Base-by-base conservation (phyloP, 2,113 vertebrate species). In the Bungarus multicinctus region DNA sequence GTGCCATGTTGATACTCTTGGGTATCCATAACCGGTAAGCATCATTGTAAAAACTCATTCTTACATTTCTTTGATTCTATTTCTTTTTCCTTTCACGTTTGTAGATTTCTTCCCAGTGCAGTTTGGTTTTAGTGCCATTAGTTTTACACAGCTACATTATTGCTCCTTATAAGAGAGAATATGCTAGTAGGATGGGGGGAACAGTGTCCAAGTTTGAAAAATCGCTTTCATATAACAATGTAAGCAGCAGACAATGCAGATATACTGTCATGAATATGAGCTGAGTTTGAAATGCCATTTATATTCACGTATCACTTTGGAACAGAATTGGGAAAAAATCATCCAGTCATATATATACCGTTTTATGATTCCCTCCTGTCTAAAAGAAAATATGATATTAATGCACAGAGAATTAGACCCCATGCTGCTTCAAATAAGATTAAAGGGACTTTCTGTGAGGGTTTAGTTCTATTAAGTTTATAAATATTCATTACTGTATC, bases 401-500 rank as follows among this genome's bases (percentile, higher is more conserved):
- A 97, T 96, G 94, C 90, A 93, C 57, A n/a, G 85, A 96, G 91
- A 94, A 93, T 96, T 95, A 81, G 69, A 88, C 95, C 85, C 93
- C 93, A 94, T 0, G 0, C 50, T 95, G 94, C 91, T 97, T 97
- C 92, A 97, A 97, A 96, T 95, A 96, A 96, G 94, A 97, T 97
- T 97, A 97, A 97, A 97, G 94, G 92, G 64, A 89, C 94, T 96
- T 93, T 90, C 88, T 93, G 92, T 88, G 87, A 96, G 47, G 93
- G 23, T 94, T 92, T 95, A 96, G 95, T 95, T 96, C 96, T 95
- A 91, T 94, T 95, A 95, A 90, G 22, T 95, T 96, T 95, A 96
- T 97, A 97, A 97, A 96, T 96, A 96, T 96, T 95, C 95, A 97
- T 96, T 93, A 53, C 93, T 95, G 94, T 94, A 96, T 93, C 95